Evolutionary conservation across 1,140 invertebrate genomes (phyloP), one percentile per base, ranked within the genome.

Genomic region (Pseudomyrmex flavicornis): DNA sequence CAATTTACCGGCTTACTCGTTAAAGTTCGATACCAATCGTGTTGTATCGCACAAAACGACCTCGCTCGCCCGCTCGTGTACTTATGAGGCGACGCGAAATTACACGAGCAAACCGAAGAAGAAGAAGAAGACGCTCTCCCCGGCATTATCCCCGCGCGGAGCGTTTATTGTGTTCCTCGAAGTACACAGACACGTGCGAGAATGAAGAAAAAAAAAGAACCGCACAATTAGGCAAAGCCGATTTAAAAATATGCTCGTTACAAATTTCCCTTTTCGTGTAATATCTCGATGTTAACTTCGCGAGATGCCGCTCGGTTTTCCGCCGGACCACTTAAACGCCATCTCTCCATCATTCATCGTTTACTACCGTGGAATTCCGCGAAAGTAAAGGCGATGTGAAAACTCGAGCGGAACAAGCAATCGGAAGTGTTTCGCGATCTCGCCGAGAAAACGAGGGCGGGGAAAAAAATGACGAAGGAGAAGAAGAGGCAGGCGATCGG

Each of bases 321-420:
- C 68, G 7, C 48, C 66, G 46, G 10, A 20, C 65, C 59, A 54
- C 46, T 54, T 79, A 35, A 56, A 83, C 44, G 22, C 70, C 70
- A 73, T 72, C 61, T 66, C 48, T 86, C 68, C 72, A 66, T 52
- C 44, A 61, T 50, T 69, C 68, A 68, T 54, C 35, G 35, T 72
- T 80, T 59, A 72, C 68, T 54, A 52, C 52, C n/a, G 44, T 22
- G 58, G 68, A 79, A 86, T 87, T 74, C 86, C 73, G 68, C 63
- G 48, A 72, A 83, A 75, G 83, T 61, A 52, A 75, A 84, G 46
- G 61, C 80, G 73, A 84, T 68, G 73, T 86, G 54, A 50, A 79
- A 87, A 87, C 56, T 86, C 74, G 50, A 63, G 48, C 54, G 56
- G 54, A 65, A 59, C 68, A 65, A 79, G 54, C 61, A 86, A 77